A percentile compares a stretch with the other conserved stretches of the same genome.
These are phyloP conservation scores for Cantharis flavilabris DNA, from an alignment of 2,888 invertebrate genomes.

Conservation along the genomic window DNA sequence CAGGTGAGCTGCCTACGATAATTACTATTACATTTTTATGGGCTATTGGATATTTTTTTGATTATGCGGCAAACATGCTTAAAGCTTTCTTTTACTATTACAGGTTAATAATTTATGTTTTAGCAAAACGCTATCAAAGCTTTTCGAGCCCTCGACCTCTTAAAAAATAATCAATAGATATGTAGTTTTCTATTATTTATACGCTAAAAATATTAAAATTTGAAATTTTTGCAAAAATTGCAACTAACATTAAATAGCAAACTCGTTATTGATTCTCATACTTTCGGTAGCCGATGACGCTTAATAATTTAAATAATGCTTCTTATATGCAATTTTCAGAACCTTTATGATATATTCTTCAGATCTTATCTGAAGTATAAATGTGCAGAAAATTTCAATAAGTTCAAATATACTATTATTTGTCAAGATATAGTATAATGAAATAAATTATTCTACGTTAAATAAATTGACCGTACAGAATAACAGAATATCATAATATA, in stretches of 20 bases:
- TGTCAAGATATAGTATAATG: neutral
- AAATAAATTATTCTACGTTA: neutral
- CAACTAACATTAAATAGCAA: neutral
- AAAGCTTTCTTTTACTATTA: neutral
- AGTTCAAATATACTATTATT: neutral
- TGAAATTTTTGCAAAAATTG: neutral
- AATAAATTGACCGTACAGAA: neutral
- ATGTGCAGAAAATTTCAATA: neutral
- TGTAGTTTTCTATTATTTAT: neutral
- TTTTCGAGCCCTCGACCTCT: neutral
- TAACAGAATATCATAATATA: neutral
- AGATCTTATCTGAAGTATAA: neutral
- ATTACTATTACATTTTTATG: neutral
- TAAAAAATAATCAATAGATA: neutral
- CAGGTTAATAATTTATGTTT: neutral
- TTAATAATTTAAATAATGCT: neutral
- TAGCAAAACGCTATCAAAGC: neutral
- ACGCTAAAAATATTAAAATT: neutral
- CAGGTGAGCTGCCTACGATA: slow-evolving; percentile 41
- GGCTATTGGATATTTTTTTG: neutral
- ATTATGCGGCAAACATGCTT: neutral
- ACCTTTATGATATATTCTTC: neutral
- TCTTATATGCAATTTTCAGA: neutral
- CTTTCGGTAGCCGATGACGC: neutral
- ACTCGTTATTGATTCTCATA: neutral